Base-by-base conservation (phyloP, 2,888 invertebrate species). In the Lordiphosa fenestrarum region DNA sequence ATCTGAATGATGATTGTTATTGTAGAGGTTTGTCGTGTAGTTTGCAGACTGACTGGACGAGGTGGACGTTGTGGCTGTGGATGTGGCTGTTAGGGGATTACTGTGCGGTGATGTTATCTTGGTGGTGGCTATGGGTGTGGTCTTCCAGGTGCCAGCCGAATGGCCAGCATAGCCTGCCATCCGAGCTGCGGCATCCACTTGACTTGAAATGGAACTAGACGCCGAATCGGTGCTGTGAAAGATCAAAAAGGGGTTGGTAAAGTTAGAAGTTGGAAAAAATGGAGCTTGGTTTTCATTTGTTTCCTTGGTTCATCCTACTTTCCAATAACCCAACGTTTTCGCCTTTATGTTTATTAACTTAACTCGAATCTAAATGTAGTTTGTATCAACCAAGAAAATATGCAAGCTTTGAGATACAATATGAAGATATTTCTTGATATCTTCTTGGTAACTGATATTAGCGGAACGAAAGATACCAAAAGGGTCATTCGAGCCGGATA, bases 181-280 rank as follows among this genome's bases (percentile, higher is more conserved):
- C 0, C 89, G 88, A 15, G 88, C 84, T 2, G 86, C 88, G 4
- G 89, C 89, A 64, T 89, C 89, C 13, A 89, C 89, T 62, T 89
- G 87, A 50, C 90, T 89, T 19, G 92, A 92, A 55, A 92, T 91
- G 0, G 92, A 92, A 71, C 91, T 92, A 38, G 92, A 91, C 35
- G 91, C 90, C 19, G 92, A 91, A 52, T 92, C 92, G 7, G 91
- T 89, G 86, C 90, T 89, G 90, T 44, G 35, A 4, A 44, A 33
- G 50, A 19, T 10, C 49, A 39, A 41, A 35, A 44, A 15, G 10
- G 30, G 9, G 10, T 12, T 5, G 39, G 4, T 9, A 6, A 12
- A 19, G 10, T 19, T 1, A 19, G 36, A 6, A 33, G 9, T 30
- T 15, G 3, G 19, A 19, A 19, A 19, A 19, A 3, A 19, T 19